These are phyloP conservation scores for Eptesicus fuscus DNA, from an alignment of 2,113 vertebrate species.

Conservation along the genomic window DNA sequence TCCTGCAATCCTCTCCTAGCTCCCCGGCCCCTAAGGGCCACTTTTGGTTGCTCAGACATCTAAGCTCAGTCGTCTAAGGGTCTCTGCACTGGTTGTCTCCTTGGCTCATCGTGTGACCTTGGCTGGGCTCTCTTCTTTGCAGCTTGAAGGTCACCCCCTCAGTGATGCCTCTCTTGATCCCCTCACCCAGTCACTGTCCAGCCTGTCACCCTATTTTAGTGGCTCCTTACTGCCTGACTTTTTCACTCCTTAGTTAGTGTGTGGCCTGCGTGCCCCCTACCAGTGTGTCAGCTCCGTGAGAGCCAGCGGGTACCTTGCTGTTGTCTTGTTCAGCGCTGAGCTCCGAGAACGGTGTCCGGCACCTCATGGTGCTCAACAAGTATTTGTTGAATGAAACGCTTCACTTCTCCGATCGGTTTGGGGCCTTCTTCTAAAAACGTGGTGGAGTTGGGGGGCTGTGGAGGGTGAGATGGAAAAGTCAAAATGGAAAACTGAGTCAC, in stretches of 20 bases:
- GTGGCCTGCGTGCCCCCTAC: background rate
- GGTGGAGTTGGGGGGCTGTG: background rate
- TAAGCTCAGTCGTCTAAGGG: background rate
- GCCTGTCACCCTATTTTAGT: background rate
- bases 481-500: background rate
- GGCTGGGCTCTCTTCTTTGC: background rate
- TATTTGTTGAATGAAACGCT: background rate
- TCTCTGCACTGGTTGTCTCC: background rate
- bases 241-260: background rate
- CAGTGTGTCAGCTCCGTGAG: accelerated
- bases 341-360: background rate
- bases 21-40: background rate
- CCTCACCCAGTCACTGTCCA: background rate
- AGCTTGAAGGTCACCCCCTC: background rate
- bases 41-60: background rate
- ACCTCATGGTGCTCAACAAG: background rate
- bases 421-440: background rate
- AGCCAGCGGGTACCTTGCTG: background rate
- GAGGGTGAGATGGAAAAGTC: background rate
- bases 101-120: background rate
- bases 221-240: background rate
- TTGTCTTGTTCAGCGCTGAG: background rate
- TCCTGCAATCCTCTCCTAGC: background rate
- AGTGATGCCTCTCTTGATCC: background rate
- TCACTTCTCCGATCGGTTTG: background rate